Conservation (phyloP, 2,888 invertebrate genomes). For the Chydorus sphaericus region DNA sequence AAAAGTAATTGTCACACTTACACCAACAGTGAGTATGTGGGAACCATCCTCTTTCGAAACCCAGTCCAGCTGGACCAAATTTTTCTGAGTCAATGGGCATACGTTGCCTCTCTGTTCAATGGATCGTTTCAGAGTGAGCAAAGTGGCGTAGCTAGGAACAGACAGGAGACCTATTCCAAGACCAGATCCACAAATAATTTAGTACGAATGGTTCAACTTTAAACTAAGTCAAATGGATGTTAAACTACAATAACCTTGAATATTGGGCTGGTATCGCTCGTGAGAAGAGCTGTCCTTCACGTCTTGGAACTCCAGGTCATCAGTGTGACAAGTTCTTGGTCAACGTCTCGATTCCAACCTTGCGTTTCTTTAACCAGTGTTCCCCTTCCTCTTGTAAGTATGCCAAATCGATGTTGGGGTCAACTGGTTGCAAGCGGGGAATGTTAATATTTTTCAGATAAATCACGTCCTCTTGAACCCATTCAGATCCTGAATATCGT, state of each 20-base stretch:
- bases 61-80: conserved; percentile 93
- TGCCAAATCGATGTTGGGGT: conserved; percentile 66
- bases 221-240: background rate
- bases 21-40: conserved; percentile 90
- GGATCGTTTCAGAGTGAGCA: conserved; percentile 71
- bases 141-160: conserved; percentile 77
- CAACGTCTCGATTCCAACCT: conserved; percentile 16
- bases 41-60: conserved; percentile 98
- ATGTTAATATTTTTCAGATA: conserved; percentile 73
- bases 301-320: conserved; percentile 12
- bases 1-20: conserved; percentile 27
- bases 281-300: background rate
- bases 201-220: background rate
- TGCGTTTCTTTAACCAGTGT: conserved; percentile 14
- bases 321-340: conserved; percentile 18
- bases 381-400: conserved; percentile 26
- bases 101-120: conserved; percentile 85
- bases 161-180: conserved; percentile 46
- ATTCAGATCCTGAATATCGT: conserved; percentile 50
- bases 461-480: conserved; percentile 91
- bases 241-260: conserved; percentile 1
- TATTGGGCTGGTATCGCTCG: background rate
- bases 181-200: no score
- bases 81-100: conserved; percentile 77
- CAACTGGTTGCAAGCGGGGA: conserved; percentile 32